phyloP scores from a whole-genome alignment of 1,140 invertebrate species.

The Diabrotica virgifera region DNA sequence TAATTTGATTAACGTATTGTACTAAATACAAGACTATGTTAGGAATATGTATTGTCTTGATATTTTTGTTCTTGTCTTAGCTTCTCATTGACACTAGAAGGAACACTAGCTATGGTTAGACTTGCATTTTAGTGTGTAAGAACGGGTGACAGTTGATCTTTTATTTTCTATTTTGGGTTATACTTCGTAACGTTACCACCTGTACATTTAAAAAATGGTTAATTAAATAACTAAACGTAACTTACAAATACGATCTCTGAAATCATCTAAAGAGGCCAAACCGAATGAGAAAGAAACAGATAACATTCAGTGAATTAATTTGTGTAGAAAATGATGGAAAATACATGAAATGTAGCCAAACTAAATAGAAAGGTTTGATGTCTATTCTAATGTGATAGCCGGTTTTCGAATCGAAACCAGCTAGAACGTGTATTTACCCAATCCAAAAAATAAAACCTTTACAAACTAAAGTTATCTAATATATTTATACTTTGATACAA shows the following conservation, averaged over 20 bases:
- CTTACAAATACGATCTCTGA: too few species aligned
- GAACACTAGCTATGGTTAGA: constrained; percentile 11
- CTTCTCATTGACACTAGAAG: constrained; percentile 8
- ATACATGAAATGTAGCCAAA: too few species aligned
- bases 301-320: too few species aligned
- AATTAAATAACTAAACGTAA: too few species aligned
- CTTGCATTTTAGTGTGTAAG: constrained; percentile 16
- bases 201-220: not conserved
- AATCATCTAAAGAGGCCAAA: too few species aligned
- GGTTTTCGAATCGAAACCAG: too few species aligned
- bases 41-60: constrained; percentile 2
- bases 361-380: too few species aligned
- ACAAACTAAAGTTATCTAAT: not conserved
- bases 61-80: constrained; percentile 1
- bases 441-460: not conserved
- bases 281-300: too few species aligned
- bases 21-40: constrained; percentile 8
- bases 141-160: constrained; percentile 7
- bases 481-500: constrained; percentile 6
- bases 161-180: not conserved
- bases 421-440: not conserved
- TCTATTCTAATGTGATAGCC: too few species aligned
- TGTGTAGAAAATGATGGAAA: too few species aligned
- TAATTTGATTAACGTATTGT: not conserved
- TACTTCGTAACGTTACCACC: constrained; percentile 2